phyloP scores from a whole-genome alignment of 2,113 vertebrate species.

The Prietella phreatophila region DNA sequence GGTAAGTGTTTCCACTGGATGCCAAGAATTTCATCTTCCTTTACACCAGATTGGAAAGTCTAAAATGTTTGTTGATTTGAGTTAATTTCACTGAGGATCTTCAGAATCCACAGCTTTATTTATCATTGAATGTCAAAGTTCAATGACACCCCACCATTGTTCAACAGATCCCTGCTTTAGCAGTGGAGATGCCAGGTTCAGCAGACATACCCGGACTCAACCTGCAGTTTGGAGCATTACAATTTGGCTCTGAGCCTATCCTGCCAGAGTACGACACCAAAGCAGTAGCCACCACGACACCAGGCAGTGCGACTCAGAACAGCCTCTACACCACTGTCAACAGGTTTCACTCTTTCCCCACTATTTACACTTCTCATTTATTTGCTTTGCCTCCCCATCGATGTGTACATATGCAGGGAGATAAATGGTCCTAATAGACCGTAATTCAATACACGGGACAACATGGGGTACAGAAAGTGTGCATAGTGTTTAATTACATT shows the following conservation, averaged over 20 bases:
- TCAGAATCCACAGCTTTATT: too few relatives aligned
- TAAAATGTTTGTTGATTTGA: background rate
- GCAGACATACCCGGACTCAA: conserved; percentile 92
- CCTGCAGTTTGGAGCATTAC: conserved; percentile 93
- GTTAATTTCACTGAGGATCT: too few relatives aligned
- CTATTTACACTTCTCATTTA: background rate
- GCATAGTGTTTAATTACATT: too few relatives aligned
- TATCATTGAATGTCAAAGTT: background rate
- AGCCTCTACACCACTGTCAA: conserved; percentile 88
- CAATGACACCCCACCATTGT: background rate
- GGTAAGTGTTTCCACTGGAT: conserved; percentile 63
- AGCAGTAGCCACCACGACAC: conserved; percentile 74
- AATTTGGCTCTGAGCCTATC: conserved; percentile 95
- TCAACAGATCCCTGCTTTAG: conserved; percentile 87
- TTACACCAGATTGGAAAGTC: background rate
- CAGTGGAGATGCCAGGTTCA: conserved; percentile 95
- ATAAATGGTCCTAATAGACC: too few relatives aligned
- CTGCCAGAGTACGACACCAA: conserved; percentile 85
- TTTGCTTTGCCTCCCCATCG: background rate
- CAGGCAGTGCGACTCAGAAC: conserved; percentile 79
- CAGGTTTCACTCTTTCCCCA: conserved; percentile 71
- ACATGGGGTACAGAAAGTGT: too few relatives aligned
- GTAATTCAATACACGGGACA: background rate
- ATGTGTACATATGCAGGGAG: background rate
- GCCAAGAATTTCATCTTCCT: background rate